Base-by-base conservation (phyloP, 2,888 invertebrate genomes). In the Lutraria lutraria region DNA sequence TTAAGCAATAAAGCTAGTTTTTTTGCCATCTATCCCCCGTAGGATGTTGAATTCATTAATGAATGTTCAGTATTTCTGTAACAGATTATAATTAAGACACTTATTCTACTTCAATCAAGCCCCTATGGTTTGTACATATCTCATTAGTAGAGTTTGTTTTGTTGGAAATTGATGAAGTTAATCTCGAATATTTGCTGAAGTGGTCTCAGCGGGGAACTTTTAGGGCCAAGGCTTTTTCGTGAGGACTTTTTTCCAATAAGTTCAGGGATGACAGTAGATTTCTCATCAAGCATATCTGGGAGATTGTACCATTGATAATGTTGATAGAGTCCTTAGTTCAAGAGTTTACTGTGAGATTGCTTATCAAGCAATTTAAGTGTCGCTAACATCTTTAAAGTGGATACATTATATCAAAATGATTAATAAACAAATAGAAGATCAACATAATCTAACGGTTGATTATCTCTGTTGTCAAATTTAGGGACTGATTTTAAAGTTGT, bases 151-250 rank as follows among this genome's bases (percentile, higher is more conserved):
- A 19, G 31, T 76, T 76, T 76, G 76, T 76, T 76, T 31, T 76
- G 76, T 31, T 76, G 34, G 34, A 76, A 76, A 76, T 76, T 76
- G 76, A 76, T 76, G 76, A 76, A 76, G 76, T 34, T 76, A 76
- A 76, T 76, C 34, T 25, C 13, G 34, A 8, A 34, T 76, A 76
- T 76, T 31, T 76, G 34, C 76, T 76, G 34, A 76, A 31, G 31
- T 76, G 29, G 34, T 13, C 76, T 76, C 76, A 31, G 31, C 19
- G 25, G 76, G 76, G 76, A 76, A 34, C 16, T 31, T 76, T 31
- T 16, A 76, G 4, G 21, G 13, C 15, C 19, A 76, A 4, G 34
- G 15, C n/a, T n/a, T 76, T 34, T 72, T 76, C 31, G 19, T 19
- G 29, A 76, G 29, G 76, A 76, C 34, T 76, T 76, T 76, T 76